phyloP scores from a whole-genome alignment of 2,888 invertebrate species.

The Microctonus hyperodae region DNA sequence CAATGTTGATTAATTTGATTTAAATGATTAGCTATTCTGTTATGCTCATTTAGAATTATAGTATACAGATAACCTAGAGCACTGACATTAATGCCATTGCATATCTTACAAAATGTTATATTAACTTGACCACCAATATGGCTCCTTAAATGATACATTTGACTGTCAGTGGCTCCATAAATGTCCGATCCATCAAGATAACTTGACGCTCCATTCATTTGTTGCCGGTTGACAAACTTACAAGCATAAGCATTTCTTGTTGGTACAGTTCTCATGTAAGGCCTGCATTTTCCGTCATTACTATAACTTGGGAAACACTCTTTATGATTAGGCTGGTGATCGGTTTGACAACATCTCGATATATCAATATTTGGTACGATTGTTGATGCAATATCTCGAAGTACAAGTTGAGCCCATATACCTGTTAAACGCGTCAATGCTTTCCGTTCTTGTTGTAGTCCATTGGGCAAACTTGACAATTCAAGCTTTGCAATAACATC shows the following conservation, averaged over 20 bases:
- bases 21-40: constrained; percentile 77
- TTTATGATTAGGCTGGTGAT: constrained; percentile 60
- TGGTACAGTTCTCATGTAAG: constrained; percentile 77
- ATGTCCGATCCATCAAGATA: constrained; percentile 85
- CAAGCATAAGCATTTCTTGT: constrained; percentile 53
- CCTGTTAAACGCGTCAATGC: constrained; percentile 80
- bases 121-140: constrained; percentile 78
- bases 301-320: constrained; percentile 66
- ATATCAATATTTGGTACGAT: constrained; percentile 65
- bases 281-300: constrained; percentile 65
- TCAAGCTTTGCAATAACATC: constrained; percentile 69
- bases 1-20: constrained; percentile 78
- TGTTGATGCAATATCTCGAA: constrained; percentile 76
- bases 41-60: constrained; percentile 78
- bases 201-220: constrained; percentile 85
- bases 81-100: constrained; percentile 65
- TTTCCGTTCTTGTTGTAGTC: constrained; percentile 73
- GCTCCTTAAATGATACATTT: constrained; percentile 73
- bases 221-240: constrained; percentile 72
- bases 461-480: constrained; percentile 66
- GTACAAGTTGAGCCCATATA: constrained; percentile 80
- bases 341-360: constrained; percentile 48
- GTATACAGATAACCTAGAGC: constrained; percentile 77
- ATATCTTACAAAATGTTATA: constrained; percentile 71
- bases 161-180: constrained; percentile 80